A percentile compares a stretch with the other conserved stretches of the same genome.
Conservation (phyloP, 2,797 vertebrate species). For the Urocyon cinereoargenteus region DNA sequence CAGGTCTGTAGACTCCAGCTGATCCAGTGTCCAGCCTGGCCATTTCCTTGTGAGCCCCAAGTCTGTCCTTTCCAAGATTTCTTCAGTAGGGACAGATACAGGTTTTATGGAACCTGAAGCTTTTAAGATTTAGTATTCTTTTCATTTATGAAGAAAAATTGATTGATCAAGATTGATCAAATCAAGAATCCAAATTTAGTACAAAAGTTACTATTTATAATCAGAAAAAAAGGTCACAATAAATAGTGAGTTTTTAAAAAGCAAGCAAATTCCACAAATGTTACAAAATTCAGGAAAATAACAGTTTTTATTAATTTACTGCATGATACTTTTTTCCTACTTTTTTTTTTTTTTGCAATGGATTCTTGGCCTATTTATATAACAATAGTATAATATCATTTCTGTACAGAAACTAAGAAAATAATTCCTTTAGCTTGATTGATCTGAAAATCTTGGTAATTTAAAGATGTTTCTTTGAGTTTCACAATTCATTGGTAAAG, state of each 20-base stretch:
- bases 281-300: constrained; percentile 18
- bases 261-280: constrained; percentile 35
- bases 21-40: neutral
- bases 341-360: neutral
- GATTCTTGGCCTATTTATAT: neutral
- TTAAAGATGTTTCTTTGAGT: constrained; percentile 19
- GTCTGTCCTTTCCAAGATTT: neutral
- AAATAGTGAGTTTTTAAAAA: constrained; percentile 49
- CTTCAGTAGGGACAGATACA: neutral
- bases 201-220: constrained; percentile 30
- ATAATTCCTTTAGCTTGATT: constrained; percentile 6
- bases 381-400: neutral
- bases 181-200: constrained; percentile 31
- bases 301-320: constrained; percentile 27
- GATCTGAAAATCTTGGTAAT: neutral
- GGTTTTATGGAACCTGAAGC: neutral
- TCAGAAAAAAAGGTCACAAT: neutral
- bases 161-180: neutral
- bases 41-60: neutral
- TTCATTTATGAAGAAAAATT: too few relatives aligned
- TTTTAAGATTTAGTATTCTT: neutral
- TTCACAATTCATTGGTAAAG: constrained; percentile 9
- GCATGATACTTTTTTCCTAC: neutral
- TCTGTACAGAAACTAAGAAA: neutral
- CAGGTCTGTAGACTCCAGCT: neutral